Conservation (phyloP, 2,888 invertebrate species). For the Rosalia funebris region DNA sequence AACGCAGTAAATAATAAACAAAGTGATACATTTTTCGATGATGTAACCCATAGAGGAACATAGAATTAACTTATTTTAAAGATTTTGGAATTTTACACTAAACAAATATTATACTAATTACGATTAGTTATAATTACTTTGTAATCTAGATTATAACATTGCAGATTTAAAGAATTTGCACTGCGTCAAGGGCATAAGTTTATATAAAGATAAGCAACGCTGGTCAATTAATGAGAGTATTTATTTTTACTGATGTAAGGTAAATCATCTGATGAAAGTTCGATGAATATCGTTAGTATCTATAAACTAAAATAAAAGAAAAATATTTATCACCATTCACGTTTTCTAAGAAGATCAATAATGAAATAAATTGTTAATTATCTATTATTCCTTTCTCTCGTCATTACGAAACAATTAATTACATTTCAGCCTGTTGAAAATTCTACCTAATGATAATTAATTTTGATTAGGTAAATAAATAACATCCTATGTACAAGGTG, state of each 20-base stretch:
- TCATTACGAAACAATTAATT: not conserved
- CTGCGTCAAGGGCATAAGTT: not conserved
- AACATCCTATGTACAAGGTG: not conserved
- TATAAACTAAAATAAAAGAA: conserved; percentile 4
- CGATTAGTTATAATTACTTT: not conserved
- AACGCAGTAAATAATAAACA: too few species aligned
- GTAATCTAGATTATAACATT: not conserved
- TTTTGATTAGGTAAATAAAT: not conserved
- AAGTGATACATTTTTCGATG: too few species aligned
- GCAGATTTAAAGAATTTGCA: not conserved
- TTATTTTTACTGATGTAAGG: not conserved
- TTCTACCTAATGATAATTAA: not conserved
- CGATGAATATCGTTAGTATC: not conserved
- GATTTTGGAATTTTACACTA: too few species aligned
- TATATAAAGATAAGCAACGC: not conserved
- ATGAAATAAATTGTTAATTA: not conserved
- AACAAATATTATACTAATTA: not conserved
- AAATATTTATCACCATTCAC: not conserved
- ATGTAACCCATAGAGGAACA: too few species aligned
- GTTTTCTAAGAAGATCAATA: conserved; percentile 2
- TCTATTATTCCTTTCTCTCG: not conserved
- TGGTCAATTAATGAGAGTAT: conserved; percentile 2
- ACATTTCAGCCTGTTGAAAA: not conserved
- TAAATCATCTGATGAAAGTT: conserved; percentile 2
- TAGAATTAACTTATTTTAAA: too few species aligned